These are phyloP conservation scores for Erinaceus europaeus DNA, from an alignment of 2,113 vertebrate species.

Conservation along the genomic window DNA sequence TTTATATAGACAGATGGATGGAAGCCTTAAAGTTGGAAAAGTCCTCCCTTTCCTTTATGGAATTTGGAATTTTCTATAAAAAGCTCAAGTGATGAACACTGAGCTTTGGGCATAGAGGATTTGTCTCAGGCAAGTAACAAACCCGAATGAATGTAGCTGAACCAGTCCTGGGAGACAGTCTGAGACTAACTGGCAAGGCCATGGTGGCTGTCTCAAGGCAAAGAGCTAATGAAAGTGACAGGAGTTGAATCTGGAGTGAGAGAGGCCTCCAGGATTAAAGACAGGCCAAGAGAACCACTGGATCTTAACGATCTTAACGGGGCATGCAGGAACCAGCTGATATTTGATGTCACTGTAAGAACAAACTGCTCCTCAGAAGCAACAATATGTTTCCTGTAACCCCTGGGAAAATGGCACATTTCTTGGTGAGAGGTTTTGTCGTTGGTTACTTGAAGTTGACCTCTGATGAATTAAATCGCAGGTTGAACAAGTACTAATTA, in stretches of 20 bases:
- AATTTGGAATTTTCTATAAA: constrained; percentile 18
- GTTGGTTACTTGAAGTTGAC: constrained; percentile 6
- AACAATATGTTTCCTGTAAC: not conserved
- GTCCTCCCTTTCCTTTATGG: not conserved
- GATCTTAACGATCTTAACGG: not conserved
- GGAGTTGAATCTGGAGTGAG: not conserved
- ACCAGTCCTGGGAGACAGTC: not conserved
- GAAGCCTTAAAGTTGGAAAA: not conserved
- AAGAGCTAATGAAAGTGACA: constrained; percentile 30
- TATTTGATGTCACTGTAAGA: not conserved
- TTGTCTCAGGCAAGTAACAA: constrained; percentile 20
- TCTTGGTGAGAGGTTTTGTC: constrained; percentile 5
- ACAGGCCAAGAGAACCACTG: not conserved
- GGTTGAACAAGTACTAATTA: constrained; percentile 15
- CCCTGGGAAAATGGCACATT: not conserved
- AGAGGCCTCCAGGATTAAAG: not conserved
- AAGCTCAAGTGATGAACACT: not conserved
- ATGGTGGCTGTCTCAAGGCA: constrained; percentile 32
- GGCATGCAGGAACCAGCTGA: not conserved
- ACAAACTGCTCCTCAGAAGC: not conserved
- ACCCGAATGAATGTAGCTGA: not conserved
- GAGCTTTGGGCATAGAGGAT: constrained; percentile 6
- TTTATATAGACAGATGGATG: not conserved
- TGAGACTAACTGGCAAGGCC: constrained; percentile 24
- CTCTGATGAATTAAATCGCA: constrained; percentile 23